Evolutionary conservation across 2,113 vertebrate species (phyloP).

Genomic region (Rhadina sibilatrix): DNA sequence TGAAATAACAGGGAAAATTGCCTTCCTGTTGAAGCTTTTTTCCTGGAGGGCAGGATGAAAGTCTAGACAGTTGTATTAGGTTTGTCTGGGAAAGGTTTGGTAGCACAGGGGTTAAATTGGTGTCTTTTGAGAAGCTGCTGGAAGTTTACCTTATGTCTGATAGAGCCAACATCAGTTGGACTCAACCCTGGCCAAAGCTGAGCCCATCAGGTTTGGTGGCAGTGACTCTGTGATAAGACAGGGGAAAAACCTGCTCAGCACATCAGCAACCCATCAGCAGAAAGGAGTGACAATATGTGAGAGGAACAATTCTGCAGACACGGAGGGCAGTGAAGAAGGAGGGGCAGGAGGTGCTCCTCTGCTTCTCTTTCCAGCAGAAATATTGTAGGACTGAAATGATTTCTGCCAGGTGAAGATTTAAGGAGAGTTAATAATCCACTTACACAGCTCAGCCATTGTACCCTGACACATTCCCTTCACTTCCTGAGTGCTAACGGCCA

Average conservation of each 20-base stretch:
- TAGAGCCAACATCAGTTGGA: rapidly evolving
- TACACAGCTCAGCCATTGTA: background rate
- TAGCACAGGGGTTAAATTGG: rapidly evolving
- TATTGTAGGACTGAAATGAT: background rate
- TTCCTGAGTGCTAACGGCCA: background rate
- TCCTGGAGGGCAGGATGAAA: background rate
- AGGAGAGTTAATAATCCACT: background rate
- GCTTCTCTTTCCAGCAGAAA: background rate
- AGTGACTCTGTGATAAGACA: rapidly evolving
- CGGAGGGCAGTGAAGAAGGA: background rate
- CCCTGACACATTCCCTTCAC: background rate
- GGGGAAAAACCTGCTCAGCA: background rate
- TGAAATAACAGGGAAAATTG: background rate
- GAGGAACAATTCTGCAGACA: background rate
- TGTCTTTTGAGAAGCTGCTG: background rate
- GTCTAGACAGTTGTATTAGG: background rate
- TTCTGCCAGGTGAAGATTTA: background rate
- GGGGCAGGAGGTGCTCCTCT: background rate
- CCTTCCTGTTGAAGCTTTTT: background rate
- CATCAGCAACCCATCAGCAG: background rate
- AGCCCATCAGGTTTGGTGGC: rapidly evolving
- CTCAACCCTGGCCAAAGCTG: rapidly evolving
- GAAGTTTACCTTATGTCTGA: rapidly evolving
- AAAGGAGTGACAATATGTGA: background rate
- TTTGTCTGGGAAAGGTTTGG: background rate